phyloP scores from a whole-genome alignment of 1,140 invertebrate species.

The Polypedilum vanderplanki region DNA sequence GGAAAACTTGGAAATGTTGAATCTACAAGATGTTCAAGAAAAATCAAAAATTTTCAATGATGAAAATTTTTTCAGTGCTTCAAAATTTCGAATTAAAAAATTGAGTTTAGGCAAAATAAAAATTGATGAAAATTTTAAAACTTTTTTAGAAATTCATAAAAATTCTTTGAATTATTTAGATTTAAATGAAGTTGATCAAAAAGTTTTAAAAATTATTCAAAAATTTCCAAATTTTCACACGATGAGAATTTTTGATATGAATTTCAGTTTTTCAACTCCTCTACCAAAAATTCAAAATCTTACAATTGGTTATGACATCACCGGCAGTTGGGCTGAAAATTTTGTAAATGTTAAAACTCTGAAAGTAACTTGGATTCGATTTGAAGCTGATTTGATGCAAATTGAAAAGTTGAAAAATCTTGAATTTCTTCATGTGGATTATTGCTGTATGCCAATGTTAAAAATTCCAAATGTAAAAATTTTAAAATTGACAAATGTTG shows the following conservation, averaged over 20 bases:
- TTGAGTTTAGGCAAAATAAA: neutral
- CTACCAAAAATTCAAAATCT: neutral
- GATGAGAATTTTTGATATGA: constrained; percentile 13
- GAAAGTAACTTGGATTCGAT: neutral
- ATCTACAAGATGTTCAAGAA: neutral
- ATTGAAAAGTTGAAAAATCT: neutral
- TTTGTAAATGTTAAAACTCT: neutral
- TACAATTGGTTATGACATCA: neutral
- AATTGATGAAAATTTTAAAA: neutral
- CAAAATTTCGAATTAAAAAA: neutral
- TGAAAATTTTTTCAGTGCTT: neutral
- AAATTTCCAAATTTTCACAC: neutral
- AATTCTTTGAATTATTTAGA: neutral
- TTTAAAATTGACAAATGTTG: neutral
- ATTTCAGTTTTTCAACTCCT: neutral
- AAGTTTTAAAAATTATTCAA: neutral
- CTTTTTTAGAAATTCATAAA: neutral
- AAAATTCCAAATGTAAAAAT: neutral
- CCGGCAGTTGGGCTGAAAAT: neutral
- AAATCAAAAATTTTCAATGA: neutral
- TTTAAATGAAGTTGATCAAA: neutral
- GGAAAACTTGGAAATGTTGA: neutral
- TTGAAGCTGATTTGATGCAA: neutral
- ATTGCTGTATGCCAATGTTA: neutral
- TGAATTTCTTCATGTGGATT: neutral